phyloP scores from a whole-genome alignment of 2,797 vertebrate genomes.

The Myripristis jacobus region DNA sequence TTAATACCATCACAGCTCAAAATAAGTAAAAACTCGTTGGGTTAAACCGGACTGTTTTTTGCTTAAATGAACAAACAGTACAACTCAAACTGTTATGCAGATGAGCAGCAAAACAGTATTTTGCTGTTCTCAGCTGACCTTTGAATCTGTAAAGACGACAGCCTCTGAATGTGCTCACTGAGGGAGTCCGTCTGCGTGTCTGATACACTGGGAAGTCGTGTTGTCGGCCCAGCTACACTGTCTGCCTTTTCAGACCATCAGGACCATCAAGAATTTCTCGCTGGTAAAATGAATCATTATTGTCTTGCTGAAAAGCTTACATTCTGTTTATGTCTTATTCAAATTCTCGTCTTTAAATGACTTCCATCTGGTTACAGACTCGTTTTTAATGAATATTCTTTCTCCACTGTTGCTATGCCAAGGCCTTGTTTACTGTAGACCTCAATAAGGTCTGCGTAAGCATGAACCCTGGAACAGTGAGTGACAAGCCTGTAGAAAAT shows the following conservation, averaged over 20 bases:
- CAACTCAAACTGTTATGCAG: slow-evolving; percentile 1
- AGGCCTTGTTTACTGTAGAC: slow-evolving; percentile 51
- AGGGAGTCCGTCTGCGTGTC: slow-evolving; percentile 14
- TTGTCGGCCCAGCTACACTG: neutral
- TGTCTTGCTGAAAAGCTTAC: slow-evolving; percentile 16
- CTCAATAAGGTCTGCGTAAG: slow-evolving; percentile 44
- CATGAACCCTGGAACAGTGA: slow-evolving; percentile 56
- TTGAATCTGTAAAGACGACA: slow-evolving; percentile 21
- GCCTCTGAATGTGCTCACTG: slow-evolving; percentile 12
- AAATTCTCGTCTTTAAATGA: slow-evolving; percentile 1
- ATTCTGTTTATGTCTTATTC: slow-evolving; percentile 11
- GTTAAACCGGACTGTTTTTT: neutral
- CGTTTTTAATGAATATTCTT: slow-evolving; percentile 23
- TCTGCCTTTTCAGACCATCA: neutral
- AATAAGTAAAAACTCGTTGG: neutral
- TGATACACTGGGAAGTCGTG: neutral
- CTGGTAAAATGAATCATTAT: neutral
- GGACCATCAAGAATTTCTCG: neutral
- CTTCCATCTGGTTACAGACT: slow-evolving; percentile 16
- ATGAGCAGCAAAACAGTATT: neutral
- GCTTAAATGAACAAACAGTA: neutral
- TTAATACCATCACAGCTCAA: neutral
- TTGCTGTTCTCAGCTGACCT: slow-evolving; percentile 12
- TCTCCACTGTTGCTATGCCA: slow-evolving; percentile 5
- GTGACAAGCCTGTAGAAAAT: slow-evolving; percentile 70